A percentile compares a stretch with the other conserved stretches of the same genome.
These are phyloP conservation scores for Nephrocerus scutellatus DNA, from an alignment of 2,888 invertebrate genomes.

Conservation along the genomic window DNA sequence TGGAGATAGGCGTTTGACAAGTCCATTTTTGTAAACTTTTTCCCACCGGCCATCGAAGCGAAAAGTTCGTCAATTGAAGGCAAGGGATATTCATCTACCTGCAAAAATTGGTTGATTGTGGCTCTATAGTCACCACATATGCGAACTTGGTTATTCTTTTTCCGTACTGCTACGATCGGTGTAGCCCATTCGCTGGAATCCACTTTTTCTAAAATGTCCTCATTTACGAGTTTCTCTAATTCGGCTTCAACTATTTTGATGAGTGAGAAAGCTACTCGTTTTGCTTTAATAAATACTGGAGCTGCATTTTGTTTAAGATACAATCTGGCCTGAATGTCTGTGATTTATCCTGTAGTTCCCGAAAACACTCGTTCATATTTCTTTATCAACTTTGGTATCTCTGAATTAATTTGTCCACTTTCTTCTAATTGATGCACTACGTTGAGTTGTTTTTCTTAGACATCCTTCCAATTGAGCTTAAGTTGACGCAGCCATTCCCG, in stretches of 20 bases:
- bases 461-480: constrained; percentile 12
- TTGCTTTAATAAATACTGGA: constrained; percentile 22
- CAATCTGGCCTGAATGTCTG: constrained; percentile 14
- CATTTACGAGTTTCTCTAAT: constrained; percentile 17
- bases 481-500: constrained; percentile 18
- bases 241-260: constrained; percentile 10
- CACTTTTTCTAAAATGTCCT: constrained; percentile 13
- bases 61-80: constrained; percentile 26
- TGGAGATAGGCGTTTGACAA: constrained; percentile 35
- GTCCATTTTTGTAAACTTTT: constrained; percentile 27
- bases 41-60: constrained; percentile 21
- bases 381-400: constrained; percentile 7
- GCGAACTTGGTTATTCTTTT: constrained; percentile 24
- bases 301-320: constrained; percentile 16
- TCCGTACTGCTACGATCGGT: constrained; percentile 31
- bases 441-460: neutral
- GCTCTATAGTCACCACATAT: constrained; percentile 24
- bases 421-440: neutral
- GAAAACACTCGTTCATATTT: constrained; percentile 10
- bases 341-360: constrained; percentile 8
- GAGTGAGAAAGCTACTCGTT: constrained; percentile 11
- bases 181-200: constrained; percentile 30
- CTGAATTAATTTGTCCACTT: constrained; percentile 9
- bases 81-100: constrained; percentile 27
- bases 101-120: constrained; percentile 24